These are phyloP conservation scores for Microcebus griseorufus DNA, from an alignment of 2,113 vertebrate genomes.

Conservation along the genomic window DNA sequence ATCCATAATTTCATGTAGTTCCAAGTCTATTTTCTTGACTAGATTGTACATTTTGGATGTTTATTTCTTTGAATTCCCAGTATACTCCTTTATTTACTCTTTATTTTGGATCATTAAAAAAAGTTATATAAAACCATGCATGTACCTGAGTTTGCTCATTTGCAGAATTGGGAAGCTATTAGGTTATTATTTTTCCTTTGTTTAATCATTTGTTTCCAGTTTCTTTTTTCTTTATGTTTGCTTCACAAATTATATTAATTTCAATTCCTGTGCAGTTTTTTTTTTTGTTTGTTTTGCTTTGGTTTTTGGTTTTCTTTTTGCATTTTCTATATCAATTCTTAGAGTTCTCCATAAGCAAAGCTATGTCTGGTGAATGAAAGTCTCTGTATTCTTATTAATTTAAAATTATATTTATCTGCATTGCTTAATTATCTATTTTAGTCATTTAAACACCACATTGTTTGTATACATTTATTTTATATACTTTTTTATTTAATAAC, in stretches of 20 bases:
- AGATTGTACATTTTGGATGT: background rate
- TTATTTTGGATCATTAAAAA: background rate
- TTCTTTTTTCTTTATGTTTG: constrained; percentile 5
- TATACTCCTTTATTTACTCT: background rate
- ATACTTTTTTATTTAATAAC: background rate
- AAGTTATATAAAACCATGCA: background rate
- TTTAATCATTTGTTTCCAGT: background rate
- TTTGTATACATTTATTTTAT: background rate
- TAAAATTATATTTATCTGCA: background rate
- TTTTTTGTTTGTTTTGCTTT: background rate
- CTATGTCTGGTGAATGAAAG: background rate
- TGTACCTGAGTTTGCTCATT: background rate
- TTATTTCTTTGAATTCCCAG: background rate
- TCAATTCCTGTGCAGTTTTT: background rate
- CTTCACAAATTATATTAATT: background rate
- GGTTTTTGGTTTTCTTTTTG: background rate
- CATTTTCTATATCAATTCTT: background rate
- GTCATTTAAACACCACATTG: background rate
- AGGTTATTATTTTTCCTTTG: background rate
- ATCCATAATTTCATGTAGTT: background rate
- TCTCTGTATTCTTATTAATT: background rate
- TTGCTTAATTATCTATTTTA: background rate
- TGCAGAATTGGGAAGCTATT: background rate
- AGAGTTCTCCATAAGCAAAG: background rate
- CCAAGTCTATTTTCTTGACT: no score